Evolutionary conservation across 2,888 invertebrate genomes (phyloP), one percentile per base, ranked within the genome.

Genomic region (Mesochorus sp.): DNA sequence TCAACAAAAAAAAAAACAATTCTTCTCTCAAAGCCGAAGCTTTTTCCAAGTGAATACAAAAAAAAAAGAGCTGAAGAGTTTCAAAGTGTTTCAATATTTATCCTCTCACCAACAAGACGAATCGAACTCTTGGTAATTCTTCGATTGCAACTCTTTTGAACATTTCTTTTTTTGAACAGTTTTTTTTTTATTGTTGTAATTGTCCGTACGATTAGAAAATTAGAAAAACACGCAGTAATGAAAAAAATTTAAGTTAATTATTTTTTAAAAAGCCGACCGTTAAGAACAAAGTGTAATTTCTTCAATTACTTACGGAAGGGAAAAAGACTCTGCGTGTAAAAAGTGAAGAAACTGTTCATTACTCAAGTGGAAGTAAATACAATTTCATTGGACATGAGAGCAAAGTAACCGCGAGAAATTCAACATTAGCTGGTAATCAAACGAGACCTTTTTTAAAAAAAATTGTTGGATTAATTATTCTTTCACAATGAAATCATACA

Each of bases 51-150:
- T n/a, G n/a, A n/a, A n/a, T n/a, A n/a, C n/a, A 19, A 37, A 28
- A 44, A 55, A 44, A 37, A 31, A 51, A 21, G 12, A 31, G 24
- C 10, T 17, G 1, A 37, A 17, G 24, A n/a, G 47, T 42, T 61
- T 74, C 34, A 61, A 61, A 62, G 68, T 55, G 53, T 62, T 6
- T 44, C 12, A 47, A 62, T 62, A 68, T 47, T 55, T 53, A 3
- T 55, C 57, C 10, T 37, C n/a, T 19, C 37, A 6, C 12, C 37
- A 37, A 34, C 31, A 17, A 3, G 37, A 34, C 42, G 31, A 47
- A 24, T 39, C 51, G 26, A 26, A 24, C 12, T 2, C 10, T 51
- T 12, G 31, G 51, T 49, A 55, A 70, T 61, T 62, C 17, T 1
- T n/a, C n/a, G n/a, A 53, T 62, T 31, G 53, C 34, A 34, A 51